phyloP scores from a whole-genome alignment of 2,113 vertebrate species.

The Aphyosemion australe region DNA sequence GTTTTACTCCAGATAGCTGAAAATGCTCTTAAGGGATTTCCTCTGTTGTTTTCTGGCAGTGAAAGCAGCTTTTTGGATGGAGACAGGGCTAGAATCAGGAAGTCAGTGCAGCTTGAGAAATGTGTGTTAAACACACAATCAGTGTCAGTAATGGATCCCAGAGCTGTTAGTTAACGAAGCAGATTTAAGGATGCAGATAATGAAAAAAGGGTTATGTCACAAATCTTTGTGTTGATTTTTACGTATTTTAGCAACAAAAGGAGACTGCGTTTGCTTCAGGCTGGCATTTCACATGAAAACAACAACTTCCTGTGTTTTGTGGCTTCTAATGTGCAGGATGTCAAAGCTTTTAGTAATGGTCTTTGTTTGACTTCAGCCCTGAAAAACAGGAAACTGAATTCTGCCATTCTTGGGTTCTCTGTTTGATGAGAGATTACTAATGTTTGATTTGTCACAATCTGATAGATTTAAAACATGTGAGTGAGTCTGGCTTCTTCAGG shows the following conservation, averaged over 20 bases:
- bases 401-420: neutral
- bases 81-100: constrained; percentile 20
- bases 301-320: constrained; percentile 25
- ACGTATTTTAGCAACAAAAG: no score
- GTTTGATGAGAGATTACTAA: constrained; percentile 12
- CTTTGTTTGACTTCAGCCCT: constrained; percentile 8
- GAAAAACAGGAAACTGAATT: constrained; percentile 35
- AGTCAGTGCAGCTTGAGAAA: constrained; percentile 2
- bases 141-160: neutral
- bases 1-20: neutral
- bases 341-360: constrained; percentile 2
- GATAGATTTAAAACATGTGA: neutral
- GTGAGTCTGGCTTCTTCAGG: no score
- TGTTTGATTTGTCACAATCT: neutral
- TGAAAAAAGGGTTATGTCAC: no score
- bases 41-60: constrained; percentile 2
- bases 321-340: constrained; percentile 28
- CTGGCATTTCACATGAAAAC: neutral
- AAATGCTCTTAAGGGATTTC: constrained; percentile 48
- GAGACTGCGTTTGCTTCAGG: neutral
- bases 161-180: no score
- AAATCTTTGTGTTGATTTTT: no score
- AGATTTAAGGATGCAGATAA: no score
- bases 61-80: neutral
- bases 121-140: constrained; percentile 8